Evolutionary conservation across 2,888 invertebrate genomes (phyloP), one percentile per base, ranked within the genome.

Genomic region (Carterocephalus palaemon): DNA sequence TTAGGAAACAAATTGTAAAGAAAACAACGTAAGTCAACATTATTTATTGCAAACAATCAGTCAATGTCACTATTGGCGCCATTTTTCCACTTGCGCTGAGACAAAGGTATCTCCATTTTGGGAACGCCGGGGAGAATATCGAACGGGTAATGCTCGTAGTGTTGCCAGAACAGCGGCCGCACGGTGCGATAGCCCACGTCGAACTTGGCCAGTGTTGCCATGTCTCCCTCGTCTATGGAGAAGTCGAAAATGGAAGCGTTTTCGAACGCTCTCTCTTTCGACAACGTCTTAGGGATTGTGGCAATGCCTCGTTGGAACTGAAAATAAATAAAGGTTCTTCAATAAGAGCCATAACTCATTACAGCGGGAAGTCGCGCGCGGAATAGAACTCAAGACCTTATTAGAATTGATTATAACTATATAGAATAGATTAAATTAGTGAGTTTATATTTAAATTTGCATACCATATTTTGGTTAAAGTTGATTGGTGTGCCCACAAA

Each of bases 201-300:
- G 47, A 81, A 81, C 26, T 67, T 55, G 0, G 68, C 62, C 0
- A 83, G 16, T 0, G 54, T 48, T 2, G 56, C 60, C 2, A 71
- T 33, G 17, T 82, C 83, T 1, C 50, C 52, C 0, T 49, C 32
- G 26, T 74, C 70, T 3, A 83, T 53, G 17, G 59, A 50, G 47
- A 82, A 82, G 49, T 82, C 80, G 54, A 82, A 82, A 7, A 82
- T 77, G 1, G 71, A 64, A 0, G 74, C 80, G 55, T 83, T 83
- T 39, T 82, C 80, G 0, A 76, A 3, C 0, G 72, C 65, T 0
- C 82, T 57, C 1, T 54, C 45, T 17, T 64, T 68, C 0, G 80
- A 75, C 0, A 76, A 43, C 0, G 79, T 77, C 48, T 83, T 83
- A 2, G 83, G 83, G 3, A 82, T 63, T 7, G 60, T 57, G 4